Percentiles rank a stretch among this genome's conserved stretches.
Evolutionary conservation across 1,140 invertebrate species (phyloP).

Genomic region (Plutomurus gul): DNA sequence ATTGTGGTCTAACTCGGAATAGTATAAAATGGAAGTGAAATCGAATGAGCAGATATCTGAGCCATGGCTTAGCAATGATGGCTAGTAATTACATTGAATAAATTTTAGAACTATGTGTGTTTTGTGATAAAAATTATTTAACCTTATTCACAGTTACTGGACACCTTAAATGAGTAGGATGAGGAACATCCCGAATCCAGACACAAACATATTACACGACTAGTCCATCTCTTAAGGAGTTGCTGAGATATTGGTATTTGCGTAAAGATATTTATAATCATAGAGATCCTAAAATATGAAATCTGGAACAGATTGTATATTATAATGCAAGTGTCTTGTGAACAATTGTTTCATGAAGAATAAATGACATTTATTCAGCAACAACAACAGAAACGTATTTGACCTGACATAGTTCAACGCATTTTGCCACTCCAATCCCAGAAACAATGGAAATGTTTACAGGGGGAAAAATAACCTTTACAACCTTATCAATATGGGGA

Average conservation of each 20-base stretch:
- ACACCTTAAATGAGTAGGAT: no score
- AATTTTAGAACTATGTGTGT: neutral
- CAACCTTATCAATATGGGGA: constrained; percentile 51
- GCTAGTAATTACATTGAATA: neutral
- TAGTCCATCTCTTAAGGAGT: no score
- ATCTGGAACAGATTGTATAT: neutral
- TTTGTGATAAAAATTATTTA: neutral
- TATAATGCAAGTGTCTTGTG: neutral
- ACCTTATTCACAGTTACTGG: no score
- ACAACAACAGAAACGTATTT: neutral
- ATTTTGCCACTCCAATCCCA: constrained; percentile 48
- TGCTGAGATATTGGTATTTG: no score
- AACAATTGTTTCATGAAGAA: neutral
- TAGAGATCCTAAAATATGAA: neutral
- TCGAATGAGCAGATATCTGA: constrained; percentile 14
- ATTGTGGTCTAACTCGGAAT: neutral
- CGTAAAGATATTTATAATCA: no score
- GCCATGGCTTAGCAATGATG: neutral
- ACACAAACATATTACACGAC: no score
- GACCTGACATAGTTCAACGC: constrained; percentile 47
- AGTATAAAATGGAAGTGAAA: constrained; percentile 6
- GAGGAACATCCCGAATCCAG: no score
- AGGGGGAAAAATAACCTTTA: constrained; percentile 49
- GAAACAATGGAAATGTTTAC: constrained; percentile 42
- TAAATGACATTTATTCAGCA: neutral